A percentile compares a stretch with the other conserved stretches of the same genome.
phyloP scores from a whole-genome alignment of 2,888 invertebrate species.

The Drosophila mimica region DNA sequence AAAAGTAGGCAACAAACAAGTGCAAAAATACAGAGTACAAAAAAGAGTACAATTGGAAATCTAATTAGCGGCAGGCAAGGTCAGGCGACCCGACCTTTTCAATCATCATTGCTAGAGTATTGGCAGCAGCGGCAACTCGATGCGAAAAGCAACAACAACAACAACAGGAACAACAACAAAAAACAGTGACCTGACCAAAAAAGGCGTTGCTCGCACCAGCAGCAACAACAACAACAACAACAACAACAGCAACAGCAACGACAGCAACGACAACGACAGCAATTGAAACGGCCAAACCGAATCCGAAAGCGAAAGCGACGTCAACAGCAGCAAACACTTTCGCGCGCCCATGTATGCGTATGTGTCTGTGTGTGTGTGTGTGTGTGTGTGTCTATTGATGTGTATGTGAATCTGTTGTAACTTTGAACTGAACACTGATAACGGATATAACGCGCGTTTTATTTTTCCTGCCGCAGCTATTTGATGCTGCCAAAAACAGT shows the following conservation, averaged over 20 bases:
- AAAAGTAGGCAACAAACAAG: constrained; percentile 39
- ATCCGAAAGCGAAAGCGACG: constrained; percentile 65
- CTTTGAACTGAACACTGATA: constrained; percentile 46
- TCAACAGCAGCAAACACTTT: constrained; percentile 51
- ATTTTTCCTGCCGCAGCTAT: constrained; percentile 24
- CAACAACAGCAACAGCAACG: constrained; percentile 28
- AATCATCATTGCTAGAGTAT: constrained; percentile 43
- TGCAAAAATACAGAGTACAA: constrained; percentile 3
- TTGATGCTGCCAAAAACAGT: constrained; percentile 46
- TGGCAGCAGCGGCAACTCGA: constrained; percentile 32
- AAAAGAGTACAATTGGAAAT: constrained; percentile 56
- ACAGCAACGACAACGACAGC: constrained; percentile 20
- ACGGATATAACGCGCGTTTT: constrained; percentile 67
- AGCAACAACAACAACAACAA: constrained; percentile 29
- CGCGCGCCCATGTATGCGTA: constrained; percentile 28
- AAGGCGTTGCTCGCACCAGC: constrained; percentile 30
- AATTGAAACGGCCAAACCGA: constrained; percentile 20
- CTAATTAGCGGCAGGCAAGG: constrained; percentile 60
- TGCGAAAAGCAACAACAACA: constrained; percentile 19
- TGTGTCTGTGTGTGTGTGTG: constrained; percentile 15
- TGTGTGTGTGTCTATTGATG: constrained; percentile 12
- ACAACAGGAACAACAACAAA: constrained; percentile 30
- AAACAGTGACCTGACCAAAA: constrained; percentile 15
- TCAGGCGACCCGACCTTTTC: constrained; percentile 30
- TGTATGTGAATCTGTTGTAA: constrained; percentile 37